Conservation (phyloP, 1,140 invertebrate genomes). For the Ganaspis sp. region DNA sequence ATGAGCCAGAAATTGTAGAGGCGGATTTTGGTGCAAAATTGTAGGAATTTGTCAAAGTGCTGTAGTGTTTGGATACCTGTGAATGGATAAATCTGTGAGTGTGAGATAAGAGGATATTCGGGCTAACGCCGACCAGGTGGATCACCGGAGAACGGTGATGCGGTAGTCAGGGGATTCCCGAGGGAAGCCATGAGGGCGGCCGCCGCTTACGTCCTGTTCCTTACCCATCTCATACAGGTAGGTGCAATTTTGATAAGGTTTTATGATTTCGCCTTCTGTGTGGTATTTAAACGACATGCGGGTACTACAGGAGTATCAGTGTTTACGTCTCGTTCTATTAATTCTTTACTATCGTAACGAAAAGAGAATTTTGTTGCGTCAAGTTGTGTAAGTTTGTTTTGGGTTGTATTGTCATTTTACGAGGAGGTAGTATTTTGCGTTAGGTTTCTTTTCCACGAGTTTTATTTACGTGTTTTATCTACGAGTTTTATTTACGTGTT, state of each 20-base stretch:
- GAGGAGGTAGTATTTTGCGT: too few species aligned
- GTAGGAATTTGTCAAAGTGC: neutral
- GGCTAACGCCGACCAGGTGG: conserved; percentile 31
- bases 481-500: too few species aligned
- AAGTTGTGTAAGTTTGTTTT: too few species aligned
- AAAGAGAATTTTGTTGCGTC: too few species aligned
- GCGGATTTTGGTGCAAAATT: conserved; percentile 3
- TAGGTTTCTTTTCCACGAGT: too few species aligned
- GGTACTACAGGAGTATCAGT: neutral
- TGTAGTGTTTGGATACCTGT: neutral
- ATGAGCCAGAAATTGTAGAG: neutral
- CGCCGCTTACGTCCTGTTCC: conserved; percentile 76
- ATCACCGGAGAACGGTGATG: conserved; percentile 71
- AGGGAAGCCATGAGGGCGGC: conserved; percentile 77
- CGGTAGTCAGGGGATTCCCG: conserved; percentile 74
- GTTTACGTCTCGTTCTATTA: too few species aligned
- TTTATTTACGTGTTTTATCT: too few species aligned
- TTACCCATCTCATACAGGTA: conserved; percentile 76
- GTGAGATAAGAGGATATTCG: conserved; percentile 21
- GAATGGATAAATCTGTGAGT: conserved; percentile 2
- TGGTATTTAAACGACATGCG: neutral
- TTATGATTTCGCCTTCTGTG: neutral
- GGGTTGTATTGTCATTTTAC: too few species aligned
- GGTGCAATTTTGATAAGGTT: conserved; percentile 12
- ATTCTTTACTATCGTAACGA: too few species aligned